phyloP scores from a whole-genome alignment of 2,888 invertebrate species.

The Drosophila macrospina region DNA sequence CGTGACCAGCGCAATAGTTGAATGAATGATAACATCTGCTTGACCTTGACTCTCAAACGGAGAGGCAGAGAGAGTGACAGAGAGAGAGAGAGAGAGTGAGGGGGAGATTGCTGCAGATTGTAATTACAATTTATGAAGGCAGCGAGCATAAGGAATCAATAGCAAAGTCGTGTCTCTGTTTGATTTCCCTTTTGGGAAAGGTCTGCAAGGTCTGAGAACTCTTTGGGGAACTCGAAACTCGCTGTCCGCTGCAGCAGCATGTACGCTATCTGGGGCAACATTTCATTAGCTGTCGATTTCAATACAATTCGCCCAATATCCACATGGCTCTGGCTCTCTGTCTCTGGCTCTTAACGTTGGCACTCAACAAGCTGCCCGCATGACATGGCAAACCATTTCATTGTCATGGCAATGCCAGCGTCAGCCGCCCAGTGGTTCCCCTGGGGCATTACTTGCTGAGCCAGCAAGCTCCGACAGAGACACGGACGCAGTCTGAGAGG shows the following conservation, averaged over 20 bases:
- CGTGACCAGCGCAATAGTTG: slow-evolving; percentile 29
- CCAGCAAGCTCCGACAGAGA: slow-evolving; percentile 47
- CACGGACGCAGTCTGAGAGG: background rate
- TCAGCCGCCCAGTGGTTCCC: slow-evolving; percentile 52
- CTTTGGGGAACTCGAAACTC: slow-evolving; percentile 16
- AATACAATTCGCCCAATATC: slow-evolving; percentile 40
- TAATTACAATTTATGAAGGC: slow-evolving; percentile 57
- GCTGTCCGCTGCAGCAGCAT: slow-evolving; percentile 21
- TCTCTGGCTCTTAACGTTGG: slow-evolving; percentile 11
- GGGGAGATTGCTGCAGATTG: slow-evolving; percentile 6
- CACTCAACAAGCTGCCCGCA: slow-evolving; percentile 39
- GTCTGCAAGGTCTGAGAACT: slow-evolving; percentile 1
- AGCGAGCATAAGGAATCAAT: slow-evolving; percentile 32
- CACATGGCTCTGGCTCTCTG: slow-evolving; percentile 13
- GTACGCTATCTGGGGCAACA: slow-evolving; percentile 39
- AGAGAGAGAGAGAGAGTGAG: too few species aligned
- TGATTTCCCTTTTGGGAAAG: background rate
- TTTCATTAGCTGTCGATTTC: slow-evolving; percentile 66
- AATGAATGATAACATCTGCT: slow-evolving; percentile 23
- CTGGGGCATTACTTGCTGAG: slow-evolving; percentile 52
- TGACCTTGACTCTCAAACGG: slow-evolving; percentile 37
- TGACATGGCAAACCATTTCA: slow-evolving; percentile 44
- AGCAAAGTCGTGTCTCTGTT: slow-evolving; percentile 14
- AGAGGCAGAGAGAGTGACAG: background rate
- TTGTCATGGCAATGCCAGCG: slow-evolving; percentile 45